Evolutionary conservation across 2,113 vertebrate species (phyloP).

Genomic region (Arenaria interpres): DNA sequence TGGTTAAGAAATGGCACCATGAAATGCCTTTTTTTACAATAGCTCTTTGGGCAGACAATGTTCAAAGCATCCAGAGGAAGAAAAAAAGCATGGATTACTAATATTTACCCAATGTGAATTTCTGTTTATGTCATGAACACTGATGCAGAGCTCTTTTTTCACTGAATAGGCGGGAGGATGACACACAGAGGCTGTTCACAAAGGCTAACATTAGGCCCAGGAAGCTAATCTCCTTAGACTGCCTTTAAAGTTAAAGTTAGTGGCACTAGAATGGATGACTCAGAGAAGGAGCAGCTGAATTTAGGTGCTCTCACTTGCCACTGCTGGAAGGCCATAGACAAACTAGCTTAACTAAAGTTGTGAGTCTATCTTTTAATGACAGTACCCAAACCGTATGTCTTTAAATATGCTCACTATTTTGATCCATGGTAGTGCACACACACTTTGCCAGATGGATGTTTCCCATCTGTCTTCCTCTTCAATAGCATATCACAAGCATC

Average conservation of each 20-base stretch:
- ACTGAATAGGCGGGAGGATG: neutral
- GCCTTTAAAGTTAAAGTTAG: conserved; percentile 1
- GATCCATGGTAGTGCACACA: neutral
- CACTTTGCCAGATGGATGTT: neutral
- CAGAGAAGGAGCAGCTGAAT: neutral
- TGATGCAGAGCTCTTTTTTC: neutral
- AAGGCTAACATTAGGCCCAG: neutral
- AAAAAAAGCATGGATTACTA: neutral
- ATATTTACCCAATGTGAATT: neutral
- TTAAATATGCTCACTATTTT: conserved; percentile 30
- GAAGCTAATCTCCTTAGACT: neutral
- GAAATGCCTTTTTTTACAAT: neutral
- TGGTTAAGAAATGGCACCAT: neutral
- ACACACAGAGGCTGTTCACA: neutral
- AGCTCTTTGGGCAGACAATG: neutral
- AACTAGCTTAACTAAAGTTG: neutral
- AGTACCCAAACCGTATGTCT: neutral
- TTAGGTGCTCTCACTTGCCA: neutral
- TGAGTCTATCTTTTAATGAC: neutral
- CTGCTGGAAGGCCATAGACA: neutral
- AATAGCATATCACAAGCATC: neutral
- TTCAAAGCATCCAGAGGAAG: neutral
- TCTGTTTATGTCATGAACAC: neutral
- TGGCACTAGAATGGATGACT: neutral
- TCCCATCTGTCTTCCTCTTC: neutral